phyloP scores from a whole-genome alignment of 1,140 invertebrate genomes.

The Macrobrachium rosenbergii region DNA sequence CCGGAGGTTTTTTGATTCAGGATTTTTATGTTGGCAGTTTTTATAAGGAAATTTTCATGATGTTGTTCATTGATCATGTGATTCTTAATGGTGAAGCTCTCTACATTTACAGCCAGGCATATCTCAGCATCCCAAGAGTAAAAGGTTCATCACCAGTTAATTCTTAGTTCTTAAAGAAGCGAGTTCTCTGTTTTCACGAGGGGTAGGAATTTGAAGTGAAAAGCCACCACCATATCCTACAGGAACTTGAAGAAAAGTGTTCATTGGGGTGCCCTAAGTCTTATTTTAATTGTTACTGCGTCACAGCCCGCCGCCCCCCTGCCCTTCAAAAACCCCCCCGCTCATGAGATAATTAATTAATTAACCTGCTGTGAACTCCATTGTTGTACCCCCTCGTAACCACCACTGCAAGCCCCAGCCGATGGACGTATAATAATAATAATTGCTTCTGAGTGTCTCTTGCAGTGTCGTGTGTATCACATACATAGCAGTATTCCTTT shows the following conservation, averaged over 20 bases:
- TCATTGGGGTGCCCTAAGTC: constrained; percentile 46
- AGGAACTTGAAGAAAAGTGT: constrained; percentile 25
- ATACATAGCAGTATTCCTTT: constrained; percentile 61
- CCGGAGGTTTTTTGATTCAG: too few relatives aligned
- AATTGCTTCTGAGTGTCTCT: constrained; percentile 61
- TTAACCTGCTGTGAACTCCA: constrained; percentile 58
- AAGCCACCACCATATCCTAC: background rate
- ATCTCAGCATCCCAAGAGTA: too few relatives aligned
- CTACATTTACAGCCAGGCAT: too few relatives aligned
- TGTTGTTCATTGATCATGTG: too few relatives aligned
- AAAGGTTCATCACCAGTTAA: too few relatives aligned
- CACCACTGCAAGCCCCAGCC: constrained; percentile 45
- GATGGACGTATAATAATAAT: constrained; percentile 37
- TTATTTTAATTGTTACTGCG: constrained; percentile 50
- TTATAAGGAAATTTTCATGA: too few relatives aligned
- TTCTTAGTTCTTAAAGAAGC: too few relatives aligned
- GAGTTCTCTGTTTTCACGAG: background rate
- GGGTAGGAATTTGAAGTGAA: background rate
- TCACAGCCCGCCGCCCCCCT: constrained; percentile 37
- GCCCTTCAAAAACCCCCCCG: constrained; percentile 40
- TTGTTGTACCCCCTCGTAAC: constrained; percentile 59
- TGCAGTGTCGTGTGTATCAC: constrained; percentile 62
- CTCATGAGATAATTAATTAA: constrained; percentile 56
- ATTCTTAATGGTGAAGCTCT: too few relatives aligned
- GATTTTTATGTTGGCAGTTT: too few relatives aligned